Evolutionary conservation across 2,888 invertebrate species (phyloP).

Genomic region (Epinotia nisella): DNA sequence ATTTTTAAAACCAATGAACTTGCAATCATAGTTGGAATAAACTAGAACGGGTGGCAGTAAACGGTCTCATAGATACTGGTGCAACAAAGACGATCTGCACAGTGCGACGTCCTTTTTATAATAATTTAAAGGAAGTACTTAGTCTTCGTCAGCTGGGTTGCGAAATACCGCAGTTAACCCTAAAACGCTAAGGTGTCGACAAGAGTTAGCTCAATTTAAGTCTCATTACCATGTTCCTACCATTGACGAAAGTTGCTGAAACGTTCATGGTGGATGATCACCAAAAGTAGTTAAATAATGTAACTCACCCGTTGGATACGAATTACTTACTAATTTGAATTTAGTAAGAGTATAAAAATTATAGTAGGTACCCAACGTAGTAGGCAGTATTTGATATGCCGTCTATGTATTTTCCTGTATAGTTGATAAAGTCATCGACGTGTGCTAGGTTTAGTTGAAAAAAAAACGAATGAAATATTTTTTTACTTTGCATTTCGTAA

Average conservation of each 20-base stretch:
- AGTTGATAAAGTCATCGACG: too few species aligned
- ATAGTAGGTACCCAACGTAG: too few species aligned
- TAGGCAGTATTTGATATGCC: too few species aligned
- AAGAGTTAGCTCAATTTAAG: slow-evolving; percentile 22
- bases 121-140: slow-evolving; percentile 60
- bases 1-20: slow-evolving; percentile 50
- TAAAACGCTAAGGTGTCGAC: slow-evolving; percentile 36
- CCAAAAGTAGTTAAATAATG: neutral
- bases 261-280: slow-evolving; percentile 25
- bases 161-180: slow-evolving; percentile 66
- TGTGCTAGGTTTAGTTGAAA: too few species aligned
- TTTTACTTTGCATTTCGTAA: too few species aligned
- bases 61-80: slow-evolving; percentile 17
- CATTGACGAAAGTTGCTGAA: slow-evolving; percentile 12
- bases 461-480: too few species aligned
- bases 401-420: too few species aligned
- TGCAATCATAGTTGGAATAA: slow-evolving; percentile 55
- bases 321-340: neutral
- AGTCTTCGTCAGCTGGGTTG: slow-evolving; percentile 54
- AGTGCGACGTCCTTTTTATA: slow-evolving; percentile 66
- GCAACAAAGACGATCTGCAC: slow-evolving; percentile 56
- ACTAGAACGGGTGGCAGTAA: slow-evolving; percentile 31
- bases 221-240: slow-evolving; percentile 10
- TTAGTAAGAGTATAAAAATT: neutral
- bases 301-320: neutral